Base-by-base conservation (phyloP, 2,888 invertebrate genomes). In the Rhamnusium bicolor region DNA sequence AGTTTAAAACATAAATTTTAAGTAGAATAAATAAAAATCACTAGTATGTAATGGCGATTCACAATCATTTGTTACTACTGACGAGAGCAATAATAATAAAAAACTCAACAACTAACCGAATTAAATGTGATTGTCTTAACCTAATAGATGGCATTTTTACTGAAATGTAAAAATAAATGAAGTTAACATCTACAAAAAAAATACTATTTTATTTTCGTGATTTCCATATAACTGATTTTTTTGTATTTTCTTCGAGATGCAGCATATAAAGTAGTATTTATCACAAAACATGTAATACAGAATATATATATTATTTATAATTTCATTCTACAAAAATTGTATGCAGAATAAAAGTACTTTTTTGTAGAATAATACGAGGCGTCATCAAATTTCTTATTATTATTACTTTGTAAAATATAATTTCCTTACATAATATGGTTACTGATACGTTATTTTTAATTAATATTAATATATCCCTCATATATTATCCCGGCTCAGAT, bases 401-500 rank as follows among this genome's bases (percentile, higher is more conserved):
- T 32, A 58, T 32, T 58, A 29, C 58, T 32, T 32, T 32, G 58
- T 32, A 10, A 29, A 58, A 32, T 58, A 29, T 58, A 58, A 54
- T 24, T 24, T 54, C 18, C 58, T 58, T 58, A 68, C 46, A 53
- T 74, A 74, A 70, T 63, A 69, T 65, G 58, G 60, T 63, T 67
- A 63, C 60, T 40, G 73, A 71, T 71, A 74, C 73, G 71, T 60
- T 47, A 65, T 47, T 66, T 67, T 62, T 70, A 47, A 46, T 67
- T 62, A 47, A 63, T 63, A 68, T 62, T 68, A 62, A 63, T 75
- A 65, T 73, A 58, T 61, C 63, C 53, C 32, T 51, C 61, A 61
- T 69, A 67, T 66, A 69, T 70, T 62, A 65, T 75, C 75, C 75
- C 75, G 75, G 75, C 75, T 68, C 70, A 68, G 62, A 60, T 72